phyloP scores from a whole-genome alignment of 92 coral and sea anemone species.

The Nematostella vectensis region DNA sequence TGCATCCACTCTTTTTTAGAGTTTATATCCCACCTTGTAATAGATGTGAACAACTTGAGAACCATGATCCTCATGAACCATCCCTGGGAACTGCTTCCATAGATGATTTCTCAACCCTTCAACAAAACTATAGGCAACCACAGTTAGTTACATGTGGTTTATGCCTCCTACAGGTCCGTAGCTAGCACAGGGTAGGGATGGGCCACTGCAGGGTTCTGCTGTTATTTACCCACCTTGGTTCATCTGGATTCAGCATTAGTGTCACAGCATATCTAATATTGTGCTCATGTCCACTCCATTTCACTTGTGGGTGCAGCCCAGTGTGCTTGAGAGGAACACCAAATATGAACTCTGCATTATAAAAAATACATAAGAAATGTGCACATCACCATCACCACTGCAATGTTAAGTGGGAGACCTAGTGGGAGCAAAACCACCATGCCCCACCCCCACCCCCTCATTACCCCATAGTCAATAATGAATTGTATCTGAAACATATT shows the following conservation, averaged over 20 bases:
- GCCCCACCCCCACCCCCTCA: too few relatives aligned
- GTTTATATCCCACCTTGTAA: too few relatives aligned
- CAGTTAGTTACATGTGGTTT: too few relatives aligned
- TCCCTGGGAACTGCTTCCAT: slow-evolving; percentile 42
- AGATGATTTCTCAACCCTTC: slow-evolving; percentile 52
- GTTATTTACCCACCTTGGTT: slow-evolving; percentile 36
- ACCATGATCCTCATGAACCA: slow-evolving; percentile 20
- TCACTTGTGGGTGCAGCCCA: slow-evolving; percentile 70
- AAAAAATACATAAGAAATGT: background rate
- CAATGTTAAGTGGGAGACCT: too few relatives aligned
- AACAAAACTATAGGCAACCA: slow-evolving; percentile 36
- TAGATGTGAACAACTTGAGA: slow-evolving; percentile 63
- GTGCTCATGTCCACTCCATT: slow-evolving; percentile 48
- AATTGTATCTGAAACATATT: too few relatives aligned
- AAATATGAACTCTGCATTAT: slow-evolving; percentile 70
- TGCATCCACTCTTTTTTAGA: too few relatives aligned
- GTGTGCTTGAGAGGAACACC: slow-evolving; percentile 82
- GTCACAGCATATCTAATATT: slow-evolving; percentile 82
- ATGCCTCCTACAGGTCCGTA: too few relatives aligned
- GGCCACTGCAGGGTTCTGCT: background rate
- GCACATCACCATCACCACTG: background rate
- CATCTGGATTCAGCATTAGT: slow-evolving; percentile 59
- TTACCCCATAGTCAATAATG: too few relatives aligned
- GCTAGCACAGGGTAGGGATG: background rate
- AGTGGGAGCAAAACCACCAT: too few relatives aligned